These are phyloP conservation scores for Podarcis cretensis DNA, from an alignment of 2,113 vertebrate genomes.

Conservation along the genomic window DNA sequence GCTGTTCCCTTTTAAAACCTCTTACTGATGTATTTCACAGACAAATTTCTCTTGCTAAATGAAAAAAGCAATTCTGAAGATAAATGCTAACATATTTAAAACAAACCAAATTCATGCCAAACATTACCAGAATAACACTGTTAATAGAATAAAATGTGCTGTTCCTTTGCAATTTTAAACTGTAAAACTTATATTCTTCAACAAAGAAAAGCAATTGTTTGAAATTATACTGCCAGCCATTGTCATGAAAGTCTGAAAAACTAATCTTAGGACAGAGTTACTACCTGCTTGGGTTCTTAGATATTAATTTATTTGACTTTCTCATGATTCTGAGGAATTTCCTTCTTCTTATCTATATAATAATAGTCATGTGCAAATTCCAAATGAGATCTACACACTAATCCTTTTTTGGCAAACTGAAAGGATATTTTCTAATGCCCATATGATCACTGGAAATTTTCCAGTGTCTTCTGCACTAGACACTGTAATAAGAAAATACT, in stretches of 20 bases:
- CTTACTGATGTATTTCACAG: neutral
- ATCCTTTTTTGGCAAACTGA: conserved; percentile 62
- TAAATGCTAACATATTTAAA: conserved; percentile 11
- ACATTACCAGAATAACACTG: neutral
- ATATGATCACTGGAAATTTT: conserved; percentile 52
- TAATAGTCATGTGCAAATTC: conserved; percentile 65
- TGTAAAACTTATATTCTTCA: neutral
- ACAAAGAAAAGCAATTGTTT: conserved; percentile 36
- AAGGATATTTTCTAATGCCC: conserved; percentile 50
- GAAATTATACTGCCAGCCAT: neutral
- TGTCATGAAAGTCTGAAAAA: conserved; percentile 16
- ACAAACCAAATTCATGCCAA: neutral
- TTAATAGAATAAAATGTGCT: neutral
- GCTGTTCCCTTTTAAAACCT: conserved; percentile 22
- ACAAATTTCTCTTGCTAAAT: neutral
- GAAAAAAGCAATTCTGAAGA: neutral
- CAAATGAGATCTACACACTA: conserved; percentile 63
- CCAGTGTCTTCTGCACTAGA: conserved; percentile 29
- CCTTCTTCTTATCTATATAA: conserved; percentile 55
- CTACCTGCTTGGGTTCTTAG: conserved; percentile 49
- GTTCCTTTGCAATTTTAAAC: neutral
- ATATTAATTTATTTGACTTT: conserved; percentile 44
- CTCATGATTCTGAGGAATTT: conserved; percentile 65
- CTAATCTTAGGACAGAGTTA: conserved; percentile 19
- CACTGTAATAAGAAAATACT: conserved; percentile 1